These are phyloP conservation scores for Pseudochirops corinnae DNA, from an alignment of 2,797 vertebrate genomes.

Conservation along the genomic window DNA sequence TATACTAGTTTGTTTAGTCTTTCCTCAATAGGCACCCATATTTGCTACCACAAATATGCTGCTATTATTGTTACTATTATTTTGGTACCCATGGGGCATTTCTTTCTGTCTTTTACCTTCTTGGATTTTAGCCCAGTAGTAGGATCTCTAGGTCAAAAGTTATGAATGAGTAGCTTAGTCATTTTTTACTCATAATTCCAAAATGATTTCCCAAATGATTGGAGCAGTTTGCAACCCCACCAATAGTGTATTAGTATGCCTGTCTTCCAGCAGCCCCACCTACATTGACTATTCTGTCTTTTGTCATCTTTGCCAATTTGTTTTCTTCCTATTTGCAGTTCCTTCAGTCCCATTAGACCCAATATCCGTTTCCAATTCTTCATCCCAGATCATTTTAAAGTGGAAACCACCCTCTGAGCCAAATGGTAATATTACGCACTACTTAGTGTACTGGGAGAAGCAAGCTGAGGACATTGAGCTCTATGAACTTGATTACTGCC, in stretches of 20 bases:
- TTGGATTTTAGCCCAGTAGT: background rate
- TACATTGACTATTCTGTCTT: fast-evolving
- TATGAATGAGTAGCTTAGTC: background rate
- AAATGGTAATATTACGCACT: conserved; percentile 98
- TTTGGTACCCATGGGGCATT: background rate
- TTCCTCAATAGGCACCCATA: background rate
- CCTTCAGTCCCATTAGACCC: conserved; percentile 96
- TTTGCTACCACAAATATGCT: background rate
- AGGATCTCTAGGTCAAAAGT: background rate
- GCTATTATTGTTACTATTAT: background rate
- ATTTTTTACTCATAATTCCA: background rate
- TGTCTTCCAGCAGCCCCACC: too few species aligned
- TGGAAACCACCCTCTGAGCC: conserved; percentile 96
- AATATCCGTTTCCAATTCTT: conserved; percentile 95
- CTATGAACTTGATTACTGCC: conserved; percentile 95
- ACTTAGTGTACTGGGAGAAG: conserved; percentile 93
- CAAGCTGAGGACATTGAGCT: conserved; percentile 94
- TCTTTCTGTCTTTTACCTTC: background rate
- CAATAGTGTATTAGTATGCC: background rate
- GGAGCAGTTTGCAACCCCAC: background rate
- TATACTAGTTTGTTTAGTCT: background rate
- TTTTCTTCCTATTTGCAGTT: conserved; percentile 82
- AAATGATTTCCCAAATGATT: background rate
- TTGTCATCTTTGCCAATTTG: background rate
- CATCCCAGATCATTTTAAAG: conserved; percentile 96